Evolutionary conservation across 1,140 invertebrate genomes (phyloP), one percentile per base, ranked within the genome.

Genomic region (Aleiodes sp.): DNA sequence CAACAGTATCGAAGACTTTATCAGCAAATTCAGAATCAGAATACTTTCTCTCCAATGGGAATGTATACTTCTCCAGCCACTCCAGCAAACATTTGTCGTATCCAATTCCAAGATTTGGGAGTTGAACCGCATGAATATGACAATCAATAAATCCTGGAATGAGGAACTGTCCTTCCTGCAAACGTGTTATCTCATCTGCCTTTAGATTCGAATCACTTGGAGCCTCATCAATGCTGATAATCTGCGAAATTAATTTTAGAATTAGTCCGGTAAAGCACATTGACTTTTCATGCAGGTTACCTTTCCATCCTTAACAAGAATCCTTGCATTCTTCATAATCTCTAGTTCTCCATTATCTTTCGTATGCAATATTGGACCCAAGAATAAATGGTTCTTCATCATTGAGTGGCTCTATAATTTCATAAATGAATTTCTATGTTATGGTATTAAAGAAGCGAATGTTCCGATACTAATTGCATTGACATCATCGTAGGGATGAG

Each of bases 51-150:
- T 98, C 96, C 33, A 93, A 84, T 2, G 94, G 94, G 76, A 95
- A 96, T 1, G 95, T 97, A 76, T 96, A 96, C n/a, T 86, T 90
- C 33, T 92, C 87, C 0, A 98, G 84, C 96, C 96, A 97, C 64
- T 95, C 91, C 0, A 97, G 82, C 9, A 98, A 84, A 0, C 90
- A 88, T 72, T 91, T 88, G 78, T 96, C 94, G 65, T 94, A 88
- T 0, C 93, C 95, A 9, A 95, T 77, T 6, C 95, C 95, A 70
- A 91, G 83, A 82, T 96, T 96, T 1, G 93, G 92, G 75, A 93
- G 92, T 84, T 97, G 96, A 1, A 94, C 92, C 0, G 94, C 94
- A 88, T 98, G 96, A 46, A 94, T 92, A 75, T 98, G 96, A 10
- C 92, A 92, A 81, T 98, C 96, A 3, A 96, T 88, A 69, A 98